phyloP scores from a whole-genome alignment of 2,797 vertebrate genomes.

The Notoglanidium macrostoma region DNA sequence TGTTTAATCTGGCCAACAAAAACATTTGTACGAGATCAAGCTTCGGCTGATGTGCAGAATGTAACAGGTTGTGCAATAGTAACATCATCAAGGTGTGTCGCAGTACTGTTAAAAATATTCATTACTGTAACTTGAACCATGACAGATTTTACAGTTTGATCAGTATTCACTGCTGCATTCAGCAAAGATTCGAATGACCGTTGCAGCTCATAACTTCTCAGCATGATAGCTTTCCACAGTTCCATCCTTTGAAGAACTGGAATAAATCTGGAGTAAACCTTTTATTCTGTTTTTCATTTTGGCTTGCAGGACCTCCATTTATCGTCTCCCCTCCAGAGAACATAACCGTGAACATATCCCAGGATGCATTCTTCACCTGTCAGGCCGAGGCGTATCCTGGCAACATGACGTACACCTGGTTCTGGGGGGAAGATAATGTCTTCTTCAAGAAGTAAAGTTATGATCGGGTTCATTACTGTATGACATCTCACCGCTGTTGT shows the following conservation, averaged over 20 bases:
- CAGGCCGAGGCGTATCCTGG: slow-evolving; percentile 97
- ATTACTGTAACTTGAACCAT: not conserved
- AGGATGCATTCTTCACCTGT: slow-evolving; percentile 98
- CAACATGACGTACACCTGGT: slow-evolving; percentile 98
- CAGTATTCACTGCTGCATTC: not conserved
- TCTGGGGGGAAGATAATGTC: slow-evolving; percentile 98
- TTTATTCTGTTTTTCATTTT: slow-evolving; percentile 48
- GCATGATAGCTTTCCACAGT: not conserved
- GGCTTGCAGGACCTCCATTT: slow-evolving; percentile 87
- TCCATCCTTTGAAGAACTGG: not conserved
- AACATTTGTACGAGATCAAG: not conserved
- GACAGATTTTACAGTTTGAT: slow-evolving; percentile 18
- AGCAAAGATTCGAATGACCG: not conserved
- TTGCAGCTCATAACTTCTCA: not conserved
- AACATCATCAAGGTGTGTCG: not conserved
- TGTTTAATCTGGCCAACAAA: not conserved
- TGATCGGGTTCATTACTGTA: slow-evolving; percentile 72
- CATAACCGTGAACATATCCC: slow-evolving; percentile 98
- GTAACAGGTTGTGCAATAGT: not conserved
- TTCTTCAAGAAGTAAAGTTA: slow-evolving; percentile 98
- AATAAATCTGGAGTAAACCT: not conserved
- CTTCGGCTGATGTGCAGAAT: not conserved
- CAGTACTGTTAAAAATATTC: not conserved
- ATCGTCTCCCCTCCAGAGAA: slow-evolving; percentile 96
- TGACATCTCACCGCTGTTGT: slow-evolving; percentile 26